phyloP scores from a whole-genome alignment of 2,888 invertebrate species.

The Philopedon plagiatum region DNA sequence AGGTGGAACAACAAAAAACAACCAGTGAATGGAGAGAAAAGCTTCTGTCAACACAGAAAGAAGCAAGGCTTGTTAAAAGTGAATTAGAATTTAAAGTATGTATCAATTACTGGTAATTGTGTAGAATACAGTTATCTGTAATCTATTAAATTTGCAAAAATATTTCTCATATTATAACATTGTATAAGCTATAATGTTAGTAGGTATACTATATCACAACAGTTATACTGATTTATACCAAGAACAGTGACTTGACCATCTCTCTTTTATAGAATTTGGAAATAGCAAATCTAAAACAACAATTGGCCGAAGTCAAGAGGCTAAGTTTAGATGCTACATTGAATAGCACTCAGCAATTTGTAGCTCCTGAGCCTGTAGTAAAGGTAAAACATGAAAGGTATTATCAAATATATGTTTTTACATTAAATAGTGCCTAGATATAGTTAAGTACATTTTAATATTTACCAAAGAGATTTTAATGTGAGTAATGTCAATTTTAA shows the following conservation, averaged over 20 bases:
- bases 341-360: slow-evolving; percentile 40
- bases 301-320: slow-evolving; percentile 59
- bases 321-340: slow-evolving; percentile 35
- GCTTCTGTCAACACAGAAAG: slow-evolving; percentile 66
- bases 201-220: too few species aligned
- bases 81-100: slow-evolving; percentile 74
- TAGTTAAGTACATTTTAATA: too few species aligned
- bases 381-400: slow-evolving; percentile 40
- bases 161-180: too few species aligned
- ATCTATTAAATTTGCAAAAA: too few species aligned
- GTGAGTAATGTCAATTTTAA: too few species aligned
- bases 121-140: too few species aligned
- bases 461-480: too few species aligned
- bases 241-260: too few species aligned
- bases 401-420: neutral
- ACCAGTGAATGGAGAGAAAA: slow-evolving; percentile 72
- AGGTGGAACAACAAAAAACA: slow-evolving; percentile 67
- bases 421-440: too few species aligned
- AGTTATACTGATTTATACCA: too few species aligned
- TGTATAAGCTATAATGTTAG: too few species aligned
- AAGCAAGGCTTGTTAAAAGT: slow-evolving; percentile 69
- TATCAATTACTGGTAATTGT: neutral
- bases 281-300: slow-evolving; percentile 73
- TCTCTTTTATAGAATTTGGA: slow-evolving; percentile 72
- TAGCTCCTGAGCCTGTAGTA: slow-evolving; percentile 21